Evolutionary conservation across 2,888 invertebrate species (phyloP), one percentile per base, ranked within the genome.

Genomic region (Xanthorhoe spadicearia): DNA sequence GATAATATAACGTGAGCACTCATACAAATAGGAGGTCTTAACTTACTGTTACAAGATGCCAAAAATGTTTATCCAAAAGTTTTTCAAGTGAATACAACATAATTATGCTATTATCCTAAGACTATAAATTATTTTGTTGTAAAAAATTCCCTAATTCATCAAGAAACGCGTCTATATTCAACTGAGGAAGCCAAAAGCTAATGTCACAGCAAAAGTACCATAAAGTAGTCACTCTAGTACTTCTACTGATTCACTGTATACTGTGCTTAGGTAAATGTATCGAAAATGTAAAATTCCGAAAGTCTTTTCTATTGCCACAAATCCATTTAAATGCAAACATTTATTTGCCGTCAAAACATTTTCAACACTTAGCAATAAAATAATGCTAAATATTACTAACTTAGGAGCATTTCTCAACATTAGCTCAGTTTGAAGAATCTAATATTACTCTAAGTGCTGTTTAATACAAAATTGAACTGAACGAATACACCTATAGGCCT

Each of bases 1-100:
- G 85, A 87, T 90, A 88, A 90, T 87, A 89, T 89, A 91, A 89
- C 72, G 86, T 92, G 92, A 92, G 92, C 92, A 91, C 91, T 91
- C 86, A 87, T 90, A 92, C 88, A 89, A 80, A 77, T 89, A 90
- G 89, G 68, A 90, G 89, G 67, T 59, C 69, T 78, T 74, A 75
- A 69, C 67, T 59, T 68, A 72, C 66, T 69, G 64, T 71, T 69
- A 61, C 53, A 66, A 61, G 58, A 68, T 66, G 64, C 64, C 67
- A 68, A 74, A 72, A 71, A 72, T 64, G 66, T 70, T 61, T 71
- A 70, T 70, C 68, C 69, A 72, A 70, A 74, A 67, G 15, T 70
- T 61, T 68, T 61, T 67, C 43, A 59, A 61, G 60, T 69, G 64
- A 71, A 61, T 68, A 68, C 50, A 73, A 69, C 69, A 72, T 66